Evolutionary conservation across 2,888 invertebrate species (phyloP), one percentile per base, ranked within the genome.

Genomic region (Alloscopus bannaensis): DNA sequence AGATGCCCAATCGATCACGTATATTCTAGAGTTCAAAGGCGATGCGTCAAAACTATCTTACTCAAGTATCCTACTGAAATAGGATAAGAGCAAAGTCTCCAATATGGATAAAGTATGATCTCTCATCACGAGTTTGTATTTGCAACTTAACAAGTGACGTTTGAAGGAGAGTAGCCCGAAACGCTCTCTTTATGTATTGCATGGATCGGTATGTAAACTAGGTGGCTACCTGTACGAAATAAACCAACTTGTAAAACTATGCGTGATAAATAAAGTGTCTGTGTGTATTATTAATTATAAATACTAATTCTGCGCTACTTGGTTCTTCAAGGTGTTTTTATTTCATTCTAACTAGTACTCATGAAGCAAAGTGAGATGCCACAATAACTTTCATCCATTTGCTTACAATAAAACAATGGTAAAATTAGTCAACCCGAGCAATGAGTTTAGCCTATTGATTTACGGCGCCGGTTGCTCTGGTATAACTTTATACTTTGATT

Each of bases 11-110:
- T 22, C 1, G 69, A 36, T 18, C 22, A 42, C 1, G 28, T 29
- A 16, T 69, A 69, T 22, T 69, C 69, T 11, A 59, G 45, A 59
- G 2, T 28, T 11, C 57, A 31, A 2, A 69, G 45, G 20, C 57
- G 69, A 18, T 69, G 69, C n/a, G 11, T 59, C 0, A 2, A 16
- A 24, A 59, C 47, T 22, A 31, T 22, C 20, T 22, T n/a, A 16
- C 1, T 36, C 16, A 24, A 22, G 40, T 20, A 68, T 22, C 3
- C 26, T 16, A 24, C 22, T 3, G 28, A 11, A 8, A 29, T 59
- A 2, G 59, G 31, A 3, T 31, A 59, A 18, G 8, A 6, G 8
- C 13, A 8, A 36, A 36, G 13, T 13, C 36, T 8, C 36, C 36
- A 36, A 36, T 13, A 36, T 8, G 13, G 8, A 36, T 6, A 8